Evolutionary conservation across 2,888 invertebrate species (phyloP).

Genomic region (Psylliodes chrysocephalus): DNA sequence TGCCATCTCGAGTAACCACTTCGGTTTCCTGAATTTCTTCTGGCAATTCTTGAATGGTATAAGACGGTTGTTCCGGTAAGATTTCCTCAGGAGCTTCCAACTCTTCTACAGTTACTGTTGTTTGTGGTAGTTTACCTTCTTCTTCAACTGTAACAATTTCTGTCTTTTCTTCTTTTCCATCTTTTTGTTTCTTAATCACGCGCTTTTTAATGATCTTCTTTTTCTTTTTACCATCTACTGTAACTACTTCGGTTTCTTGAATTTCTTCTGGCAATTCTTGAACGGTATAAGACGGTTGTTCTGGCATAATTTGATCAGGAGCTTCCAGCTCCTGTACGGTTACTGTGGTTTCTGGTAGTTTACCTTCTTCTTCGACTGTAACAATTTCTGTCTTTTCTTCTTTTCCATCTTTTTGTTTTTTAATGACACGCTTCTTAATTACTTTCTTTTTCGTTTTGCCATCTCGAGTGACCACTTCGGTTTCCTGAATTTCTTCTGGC

Average conservation of each 20-base stretch:
- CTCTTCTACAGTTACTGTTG: constrained; percentile 47
- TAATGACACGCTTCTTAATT: constrained; percentile 63
- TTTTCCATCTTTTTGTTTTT: constrained; percentile 59
- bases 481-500: constrained; percentile 40
- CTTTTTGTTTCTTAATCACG: constrained; percentile 61
- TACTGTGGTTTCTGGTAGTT: constrained; percentile 59
- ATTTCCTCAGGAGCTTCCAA: constrained; percentile 41
- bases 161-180: constrained; percentile 59
- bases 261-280: constrained; percentile 40
- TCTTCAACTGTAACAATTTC: constrained; percentile 52
- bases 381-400: constrained; percentile 55
- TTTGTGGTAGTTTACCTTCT: constrained; percentile 57
- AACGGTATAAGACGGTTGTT: constrained; percentile 32
- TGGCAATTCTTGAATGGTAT: constrained; percentile 51
- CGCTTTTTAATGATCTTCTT: constrained; percentile 59
- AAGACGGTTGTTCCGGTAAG: constrained; percentile 54
- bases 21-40: constrained; percentile 58
- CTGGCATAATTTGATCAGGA: constrained; percentile 49
- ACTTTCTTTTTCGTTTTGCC: constrained; percentile 54
- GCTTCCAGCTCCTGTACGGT: constrained; percentile 50
- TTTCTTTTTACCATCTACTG: constrained; percentile 44
- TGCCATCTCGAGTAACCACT: constrained; percentile 57
- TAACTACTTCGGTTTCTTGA: constrained; percentile 42
- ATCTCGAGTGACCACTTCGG: constrained; percentile 46
- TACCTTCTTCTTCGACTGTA: constrained; percentile 57